Evolutionary conservation across 2,113 vertebrate species (phyloP).

Genomic region (Saimiri boliviensis): DNA sequence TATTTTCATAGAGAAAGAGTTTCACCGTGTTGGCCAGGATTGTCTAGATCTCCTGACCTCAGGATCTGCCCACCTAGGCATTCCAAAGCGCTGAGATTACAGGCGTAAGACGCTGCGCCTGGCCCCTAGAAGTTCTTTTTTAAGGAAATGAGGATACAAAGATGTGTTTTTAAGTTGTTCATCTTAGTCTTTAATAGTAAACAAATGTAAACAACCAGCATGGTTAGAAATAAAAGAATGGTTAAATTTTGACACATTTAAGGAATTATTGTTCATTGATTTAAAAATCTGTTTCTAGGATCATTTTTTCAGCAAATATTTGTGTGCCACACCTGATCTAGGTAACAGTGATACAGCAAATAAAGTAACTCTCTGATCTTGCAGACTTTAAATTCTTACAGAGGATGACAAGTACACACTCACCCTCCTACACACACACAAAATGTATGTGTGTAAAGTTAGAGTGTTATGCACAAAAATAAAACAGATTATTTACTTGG

Average conservation of each 20-base stretch:
- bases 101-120: too few species aligned
- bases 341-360: neutral
- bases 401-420: neutral
- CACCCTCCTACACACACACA: too few species aligned
- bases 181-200: neutral
- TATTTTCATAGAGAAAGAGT: too few species aligned
- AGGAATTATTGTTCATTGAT: neutral
- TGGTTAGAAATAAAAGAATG: neutral
- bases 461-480: neutral
- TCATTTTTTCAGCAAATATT: neutral
- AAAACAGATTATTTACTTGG: neutral
- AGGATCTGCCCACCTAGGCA: too few species aligned
- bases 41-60: too few species aligned
- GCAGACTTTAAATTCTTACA: neutral
- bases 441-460: neutral
- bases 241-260: slow-evolving; percentile 24
- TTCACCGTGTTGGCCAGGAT: too few species aligned
- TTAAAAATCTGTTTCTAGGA: neutral
- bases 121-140: neutral
- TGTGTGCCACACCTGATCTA: neutral
- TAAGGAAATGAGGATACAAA: neutral
- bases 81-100: too few species aligned
- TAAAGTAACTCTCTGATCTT: neutral
- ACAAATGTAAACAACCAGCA: neutral
- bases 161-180: neutral